Base-by-base conservation (phyloP, 2,113 vertebrate species). In the Oryzias curvinotus region DNA sequence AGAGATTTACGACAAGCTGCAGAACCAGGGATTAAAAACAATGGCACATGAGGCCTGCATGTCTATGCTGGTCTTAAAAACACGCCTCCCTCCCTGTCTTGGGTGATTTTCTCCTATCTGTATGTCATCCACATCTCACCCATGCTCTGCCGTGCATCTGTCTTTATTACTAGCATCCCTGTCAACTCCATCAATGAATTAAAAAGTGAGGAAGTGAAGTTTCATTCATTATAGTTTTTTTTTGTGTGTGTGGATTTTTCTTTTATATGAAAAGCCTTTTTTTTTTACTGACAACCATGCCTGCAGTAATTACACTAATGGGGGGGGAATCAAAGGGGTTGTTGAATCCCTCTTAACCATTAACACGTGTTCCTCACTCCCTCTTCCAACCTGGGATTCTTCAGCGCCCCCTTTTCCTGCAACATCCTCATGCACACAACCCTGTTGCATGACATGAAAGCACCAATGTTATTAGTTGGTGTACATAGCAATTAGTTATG, bases 1-100 rank as follows among this genome's bases (percentile, higher is more conserved):
- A 65, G 80, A 90, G 83, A 88, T 91, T 90, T 88, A 86, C 28
- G 65, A 84, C 60, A 14, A 28, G 65, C 72, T 72, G 63, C 79
- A 83, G 75, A 80, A 75, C 69, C 12, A 36, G 74, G 81, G 88
- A 90, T 88, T 85, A 81, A 68, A 84, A 77, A 71, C 80, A 81
- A 84, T 57, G 75, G 71, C 72, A 84, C 76, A 75, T 54, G 60
- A 66, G 76, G 74, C 54, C 65, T 79, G 73, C 78, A 61, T 71
- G 73, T 78, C 69, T 66, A 66, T 84, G 81, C 68, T 76, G 78
- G 76, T 78, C 63, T 71, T 55, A 4, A 36, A 28, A 70, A 12
- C 1, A 41, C 52, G 43, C 62, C 48, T 73, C 25, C 28, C 30
- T 47, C 41, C 49, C 17, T 43, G 60, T 58, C 43, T 61, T 10